These are phyloP conservation scores for Pao palembangensis DNA, from an alignment of 2,113 vertebrate genomes.

Conservation along the genomic window DNA sequence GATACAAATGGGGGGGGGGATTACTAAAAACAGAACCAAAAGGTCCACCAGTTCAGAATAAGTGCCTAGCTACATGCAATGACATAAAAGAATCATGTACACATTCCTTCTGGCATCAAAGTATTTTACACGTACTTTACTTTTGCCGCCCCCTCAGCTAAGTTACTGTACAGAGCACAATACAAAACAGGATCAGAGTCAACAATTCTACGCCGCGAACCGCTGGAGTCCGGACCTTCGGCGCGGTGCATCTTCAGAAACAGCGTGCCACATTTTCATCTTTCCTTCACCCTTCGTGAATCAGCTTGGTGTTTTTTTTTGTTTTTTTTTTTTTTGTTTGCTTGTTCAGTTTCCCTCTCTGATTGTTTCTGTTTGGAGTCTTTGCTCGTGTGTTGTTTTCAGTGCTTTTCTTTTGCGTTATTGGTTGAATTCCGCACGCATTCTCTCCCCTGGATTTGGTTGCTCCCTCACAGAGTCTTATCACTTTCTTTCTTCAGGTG, in stretches of 20 bases:
- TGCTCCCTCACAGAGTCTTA: constrained; percentile 90
- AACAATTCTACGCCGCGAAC: constrained; percentile 55
- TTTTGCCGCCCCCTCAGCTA: constrained; percentile 55
- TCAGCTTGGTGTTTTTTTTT: no score
- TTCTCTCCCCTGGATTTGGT: constrained; percentile 48
- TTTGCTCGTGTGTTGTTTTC: constrained; percentile 46
- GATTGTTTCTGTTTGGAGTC: constrained; percentile 32
- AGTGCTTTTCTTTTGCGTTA: constrained; percentile 48
- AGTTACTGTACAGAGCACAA: constrained; percentile 71
- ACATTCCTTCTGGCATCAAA: constrained; percentile 70
- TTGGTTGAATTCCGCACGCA: constrained; percentile 36
- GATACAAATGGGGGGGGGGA: constrained; percentile 58
- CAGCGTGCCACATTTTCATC: constrained; percentile 41
- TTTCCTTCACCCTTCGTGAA: constrained; percentile 33
- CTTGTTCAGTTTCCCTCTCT: constrained; percentile 25
- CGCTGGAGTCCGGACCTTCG: constrained; percentile 44
- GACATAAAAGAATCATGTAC: constrained; percentile 77
- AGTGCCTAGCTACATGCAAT: constrained; percentile 82
- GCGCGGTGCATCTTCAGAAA: constrained; percentile 37
- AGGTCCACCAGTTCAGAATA: constrained; percentile 75
- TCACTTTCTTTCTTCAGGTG: constrained; percentile 99
- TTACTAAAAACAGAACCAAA: constrained; percentile 76
- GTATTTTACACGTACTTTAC: constrained; percentile 73
- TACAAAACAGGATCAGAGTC: constrained; percentile 61
- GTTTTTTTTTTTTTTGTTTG: constrained; percentile 2